Evolutionary conservation across 2,797 vertebrate genomes (phyloP).

Genomic region (Nannoperca australis): DNA sequence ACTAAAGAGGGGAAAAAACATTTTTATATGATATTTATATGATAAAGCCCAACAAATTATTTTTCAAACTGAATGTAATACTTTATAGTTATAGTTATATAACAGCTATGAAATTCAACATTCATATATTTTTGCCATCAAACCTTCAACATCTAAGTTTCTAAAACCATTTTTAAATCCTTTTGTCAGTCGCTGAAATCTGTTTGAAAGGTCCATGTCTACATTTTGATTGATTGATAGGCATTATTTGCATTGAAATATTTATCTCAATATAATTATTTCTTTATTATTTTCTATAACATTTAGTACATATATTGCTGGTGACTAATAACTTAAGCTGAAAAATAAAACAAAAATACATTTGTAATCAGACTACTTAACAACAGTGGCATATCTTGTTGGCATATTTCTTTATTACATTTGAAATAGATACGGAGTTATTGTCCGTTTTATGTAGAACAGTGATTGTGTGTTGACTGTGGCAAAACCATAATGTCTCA

Average conservation of each 20-base stretch:
- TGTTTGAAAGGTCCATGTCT: too few relatives aligned
- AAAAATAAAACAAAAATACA: neutral
- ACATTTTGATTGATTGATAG: too few relatives aligned
- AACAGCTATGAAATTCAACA: neutral
- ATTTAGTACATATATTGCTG: neutral
- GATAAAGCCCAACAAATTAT: neutral
- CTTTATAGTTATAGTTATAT: neutral
- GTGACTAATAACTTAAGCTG: neutral
- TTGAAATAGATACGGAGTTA: neutral
- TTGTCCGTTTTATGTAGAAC: slow-evolving; percentile 13
- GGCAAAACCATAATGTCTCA: slow-evolving; percentile 5
- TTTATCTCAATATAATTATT: neutral
- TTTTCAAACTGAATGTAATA: neutral
- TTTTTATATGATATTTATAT: too few relatives aligned
- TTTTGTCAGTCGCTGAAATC: too few relatives aligned
- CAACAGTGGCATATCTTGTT: neutral
- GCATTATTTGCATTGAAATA: neutral
- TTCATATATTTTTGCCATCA: neutral
- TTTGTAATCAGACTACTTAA: neutral
- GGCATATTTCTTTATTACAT: neutral
- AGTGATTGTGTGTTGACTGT: slow-evolving; percentile 5
- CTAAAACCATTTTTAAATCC: too few relatives aligned
- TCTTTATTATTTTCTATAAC: neutral
- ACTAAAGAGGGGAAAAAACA: neutral
- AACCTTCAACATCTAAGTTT: neutral